Evolutionary conservation across 2,113 vertebrate genomes (phyloP), one percentile per base, ranked within the genome.

Genomic region (Rafetus swinhoei): DNA sequence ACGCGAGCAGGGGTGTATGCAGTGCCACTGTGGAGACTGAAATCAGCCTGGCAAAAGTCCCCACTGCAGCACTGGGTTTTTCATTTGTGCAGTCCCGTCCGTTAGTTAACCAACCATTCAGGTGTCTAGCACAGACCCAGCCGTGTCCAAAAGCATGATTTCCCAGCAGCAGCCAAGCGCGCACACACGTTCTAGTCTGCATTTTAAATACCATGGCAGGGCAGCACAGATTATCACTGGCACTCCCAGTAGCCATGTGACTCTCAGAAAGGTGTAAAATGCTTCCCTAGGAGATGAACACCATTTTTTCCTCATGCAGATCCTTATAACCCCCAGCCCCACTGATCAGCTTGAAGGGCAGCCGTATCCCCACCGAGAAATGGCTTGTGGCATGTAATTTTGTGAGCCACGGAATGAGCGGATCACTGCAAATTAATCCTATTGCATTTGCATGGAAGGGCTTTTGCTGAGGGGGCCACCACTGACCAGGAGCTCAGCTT

Each of bases 361-460:
- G 93, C 27, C 0, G 0, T 83, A 3, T 77, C 85, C 79, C 9
- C 82, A 32, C 85, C 82, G 72, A 52, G 52, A 87, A 60, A 60
- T 60, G 59, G 27, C 60, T 65, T 65, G 29, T 27, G 60, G 60
- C 29, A 16, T 85, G 35, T 92, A 79, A 94, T 93, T 93, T 89
- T 56, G 45, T 87, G 82, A 89, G 81, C 87, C 29, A 4, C 0
- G 1, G 29, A 81, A 93, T 92, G 90, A 95, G 93, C 9, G 90
- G 94, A 90, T 59, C 1, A 94, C 92, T 50, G 53, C 83, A 94
- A 95, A 94, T 14, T 50, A 95, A 83, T 93, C 95, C 88, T 86
- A 92, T 94, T 87, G 87, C 50, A 59, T 79, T 50, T 24, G 83
- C 57, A 90, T 96, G 76, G 93, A 89, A 93, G 32, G 62, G 52